phyloP scores from a whole-genome alignment of 2,888 invertebrate genomes.

The Ormyrus thymus region DNA sequence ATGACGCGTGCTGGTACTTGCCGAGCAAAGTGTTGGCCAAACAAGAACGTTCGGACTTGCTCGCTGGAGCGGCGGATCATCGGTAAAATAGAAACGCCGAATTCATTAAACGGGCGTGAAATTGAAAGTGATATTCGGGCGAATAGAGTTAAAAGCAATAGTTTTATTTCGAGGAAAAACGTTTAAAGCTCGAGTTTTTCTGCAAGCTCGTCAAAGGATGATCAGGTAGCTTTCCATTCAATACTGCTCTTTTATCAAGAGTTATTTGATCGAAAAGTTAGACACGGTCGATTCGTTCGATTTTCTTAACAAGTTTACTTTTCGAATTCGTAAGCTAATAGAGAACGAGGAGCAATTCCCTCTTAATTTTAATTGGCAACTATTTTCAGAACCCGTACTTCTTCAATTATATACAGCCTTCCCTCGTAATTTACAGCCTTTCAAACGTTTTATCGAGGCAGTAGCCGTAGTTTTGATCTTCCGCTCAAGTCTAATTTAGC shows the following conservation, averaged over 20 bases:
- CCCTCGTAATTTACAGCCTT: constrained; percentile 3
- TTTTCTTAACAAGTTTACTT: constrained; percentile 7
- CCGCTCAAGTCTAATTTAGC: not conserved
- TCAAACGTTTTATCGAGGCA: constrained; percentile 39
- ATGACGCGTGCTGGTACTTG: constrained; percentile 23
- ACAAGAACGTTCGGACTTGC: constrained; percentile 30
- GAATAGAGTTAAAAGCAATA: too few relatives aligned
- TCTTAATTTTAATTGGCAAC: constrained; percentile 41
- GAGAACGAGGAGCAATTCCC: constrained; percentile 12
- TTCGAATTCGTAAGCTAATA: not conserved
- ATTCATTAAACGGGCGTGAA: constrained; percentile 15
- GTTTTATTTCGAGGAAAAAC: too few relatives aligned
- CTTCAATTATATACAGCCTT: not conserved
- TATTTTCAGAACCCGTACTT: constrained; percentile 30
- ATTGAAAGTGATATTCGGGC: not conserved
- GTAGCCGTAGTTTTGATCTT: constrained; percentile 6
- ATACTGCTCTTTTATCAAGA: not conserved
- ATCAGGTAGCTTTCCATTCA: not conserved
- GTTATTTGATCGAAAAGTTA: constrained; percentile 26
- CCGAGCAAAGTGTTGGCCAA: constrained; percentile 39
- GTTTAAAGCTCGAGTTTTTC: too few relatives aligned
- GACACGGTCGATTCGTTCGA: not conserved
- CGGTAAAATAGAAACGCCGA: constrained; percentile 20
- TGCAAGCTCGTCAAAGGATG: too few relatives aligned
- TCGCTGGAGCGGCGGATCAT: constrained; percentile 19